Percentiles rank a stretch among this genome's conserved stretches.
These are phyloP conservation scores for Sorex araneus DNA, from an alignment of 2,113 vertebrate genomes.

Conservation along the genomic window DNA sequence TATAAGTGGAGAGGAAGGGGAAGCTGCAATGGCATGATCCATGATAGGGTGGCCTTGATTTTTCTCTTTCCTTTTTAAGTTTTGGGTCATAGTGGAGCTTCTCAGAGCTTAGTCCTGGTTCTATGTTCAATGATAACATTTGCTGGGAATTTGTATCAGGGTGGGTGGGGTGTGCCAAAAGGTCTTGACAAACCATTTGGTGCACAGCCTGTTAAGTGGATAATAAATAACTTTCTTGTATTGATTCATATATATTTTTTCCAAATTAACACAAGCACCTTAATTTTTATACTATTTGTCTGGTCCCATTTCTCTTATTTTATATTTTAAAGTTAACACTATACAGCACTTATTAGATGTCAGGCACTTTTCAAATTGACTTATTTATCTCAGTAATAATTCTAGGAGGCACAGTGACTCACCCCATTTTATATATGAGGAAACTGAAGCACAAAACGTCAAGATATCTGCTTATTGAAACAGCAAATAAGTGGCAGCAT, in stretches of 20 bases:
- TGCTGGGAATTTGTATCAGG: too few relatives aligned
- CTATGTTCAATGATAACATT: too few relatives aligned
- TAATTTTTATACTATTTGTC: neutral
- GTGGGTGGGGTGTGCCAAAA: neutral
- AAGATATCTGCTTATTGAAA: neutral
- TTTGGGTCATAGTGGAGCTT: too few relatives aligned
- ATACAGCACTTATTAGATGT: neutral
- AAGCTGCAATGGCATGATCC: constrained; percentile 11
- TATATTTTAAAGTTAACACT: neutral
- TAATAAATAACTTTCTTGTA: constrained; percentile 68
- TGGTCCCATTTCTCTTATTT: neutral
- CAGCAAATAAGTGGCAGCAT: neutral
- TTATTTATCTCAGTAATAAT: constrained; percentile 32
- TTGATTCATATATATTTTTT: constrained; percentile 70
- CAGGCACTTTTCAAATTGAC: neutral
- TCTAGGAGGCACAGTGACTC: neutral
- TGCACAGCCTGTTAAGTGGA: constrained; percentile 19
- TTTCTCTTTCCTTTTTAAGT: neutral
- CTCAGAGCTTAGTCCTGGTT: too few relatives aligned
- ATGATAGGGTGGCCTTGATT: neutral
- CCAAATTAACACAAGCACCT: neutral
- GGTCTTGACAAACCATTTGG: constrained; percentile 46
- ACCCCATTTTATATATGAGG: neutral
- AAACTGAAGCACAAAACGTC: constrained; percentile 5
- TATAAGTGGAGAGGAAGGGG: neutral